Percentiles rank a stretch among this genome's conserved stretches.
Evolutionary conservation across 2,113 vertebrate species (phyloP).

Genomic region (Tyto alba): DNA sequence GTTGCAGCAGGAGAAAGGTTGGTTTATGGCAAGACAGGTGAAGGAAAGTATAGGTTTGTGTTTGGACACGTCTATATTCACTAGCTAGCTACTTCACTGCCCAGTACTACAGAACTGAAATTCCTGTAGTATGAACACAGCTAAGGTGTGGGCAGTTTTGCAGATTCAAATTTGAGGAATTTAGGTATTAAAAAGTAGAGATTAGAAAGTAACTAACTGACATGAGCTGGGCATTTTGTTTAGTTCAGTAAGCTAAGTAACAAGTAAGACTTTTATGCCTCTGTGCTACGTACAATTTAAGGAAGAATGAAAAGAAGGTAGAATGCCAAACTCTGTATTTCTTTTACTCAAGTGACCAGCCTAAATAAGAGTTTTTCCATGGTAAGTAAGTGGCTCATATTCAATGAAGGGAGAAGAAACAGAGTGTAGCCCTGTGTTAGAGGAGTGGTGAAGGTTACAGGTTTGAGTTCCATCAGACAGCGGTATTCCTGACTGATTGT

Average conservation of each 20-base stretch:
- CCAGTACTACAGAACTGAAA: background rate
- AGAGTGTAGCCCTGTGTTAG: too few relatives aligned
- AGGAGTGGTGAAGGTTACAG: accelerated
- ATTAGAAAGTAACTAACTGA: background rate
- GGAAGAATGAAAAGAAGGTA: background rate
- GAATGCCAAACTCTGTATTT: too few relatives aligned
- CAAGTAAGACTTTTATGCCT: background rate
- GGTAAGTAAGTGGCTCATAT: background rate
- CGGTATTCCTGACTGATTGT: background rate
- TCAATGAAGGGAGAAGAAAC: background rate
- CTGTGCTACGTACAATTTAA: background rate
- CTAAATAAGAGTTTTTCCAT: background rate
- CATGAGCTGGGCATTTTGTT: background rate
- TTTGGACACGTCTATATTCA: background rate
- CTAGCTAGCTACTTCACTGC: background rate
- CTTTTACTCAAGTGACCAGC: background rate
- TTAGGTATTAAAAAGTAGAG: background rate
- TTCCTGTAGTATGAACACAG: too few relatives aligned
- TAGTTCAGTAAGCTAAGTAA: background rate
- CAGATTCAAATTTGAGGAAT: background rate
- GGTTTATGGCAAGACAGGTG: background rate
- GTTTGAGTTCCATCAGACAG: too few relatives aligned
- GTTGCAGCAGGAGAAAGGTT: background rate
- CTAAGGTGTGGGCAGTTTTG: background rate
- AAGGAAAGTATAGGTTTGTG: too few relatives aligned